Conservation (phyloP, 2,888 invertebrate species). For the Parochlus steinenii region DNA sequence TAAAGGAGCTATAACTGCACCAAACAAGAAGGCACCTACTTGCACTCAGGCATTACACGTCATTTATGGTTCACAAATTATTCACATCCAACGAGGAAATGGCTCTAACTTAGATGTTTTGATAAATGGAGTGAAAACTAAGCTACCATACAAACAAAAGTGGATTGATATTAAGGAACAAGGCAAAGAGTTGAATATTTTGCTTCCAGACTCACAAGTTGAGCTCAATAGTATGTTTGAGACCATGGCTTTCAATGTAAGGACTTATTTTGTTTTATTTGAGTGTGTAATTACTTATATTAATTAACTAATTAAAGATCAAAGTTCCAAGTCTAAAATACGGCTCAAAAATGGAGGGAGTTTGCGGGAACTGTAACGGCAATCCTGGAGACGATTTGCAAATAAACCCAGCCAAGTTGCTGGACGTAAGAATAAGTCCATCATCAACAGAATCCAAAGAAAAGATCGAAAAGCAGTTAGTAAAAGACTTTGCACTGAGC, state of each 20-base stretch:
- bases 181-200: constrained; percentile 43
- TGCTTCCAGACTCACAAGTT: constrained; percentile 50
- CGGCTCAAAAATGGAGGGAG: constrained; percentile 53
- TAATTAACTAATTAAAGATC: constrained; percentile 30
- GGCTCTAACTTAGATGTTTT: constrained; percentile 22
- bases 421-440: constrained; percentile 37
- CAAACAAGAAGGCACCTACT: constrained; percentile 18
- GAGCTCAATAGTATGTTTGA: constrained; percentile 36
- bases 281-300: constrained; percentile 1
- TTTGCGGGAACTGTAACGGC: constrained; percentile 62
- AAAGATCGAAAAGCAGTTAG: constrained; percentile 13
- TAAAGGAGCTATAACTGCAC: constrained; percentile 28
- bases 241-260: constrained; percentile 35
- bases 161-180: constrained; percentile 44
- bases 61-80: constrained; percentile 43
- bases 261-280: constrained; percentile 7
- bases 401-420: constrained; percentile 35
- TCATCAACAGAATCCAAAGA: constrained; percentile 18
- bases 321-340: constrained; percentile 59
- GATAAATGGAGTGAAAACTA: constrained; percentile 24
- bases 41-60: constrained; percentile 55
- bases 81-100: constrained; percentile 34
- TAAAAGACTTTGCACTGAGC: constrained; percentile 32
- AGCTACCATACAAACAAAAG: constrained; percentile 35
- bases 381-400: constrained; percentile 39